Percentiles rank a stretch among this genome's conserved stretches.
Conservation (phyloP, 1,140 invertebrate species). For the Myzus persicae region DNA sequence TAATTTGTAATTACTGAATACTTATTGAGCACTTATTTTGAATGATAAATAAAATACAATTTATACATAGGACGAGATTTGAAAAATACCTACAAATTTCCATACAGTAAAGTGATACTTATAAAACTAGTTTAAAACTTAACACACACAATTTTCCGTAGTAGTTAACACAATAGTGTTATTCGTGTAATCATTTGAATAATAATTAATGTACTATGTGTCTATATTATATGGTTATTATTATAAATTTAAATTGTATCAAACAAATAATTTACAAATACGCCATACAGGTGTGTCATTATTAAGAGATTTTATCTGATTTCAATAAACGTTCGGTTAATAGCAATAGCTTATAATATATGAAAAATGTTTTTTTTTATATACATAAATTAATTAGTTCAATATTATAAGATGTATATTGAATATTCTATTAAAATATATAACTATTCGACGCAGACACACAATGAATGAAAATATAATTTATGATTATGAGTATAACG, state of each 20-base stretch:
- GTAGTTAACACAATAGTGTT: background rate
- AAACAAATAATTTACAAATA: background rate
- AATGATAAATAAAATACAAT: background rate
- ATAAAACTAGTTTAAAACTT: background rate
- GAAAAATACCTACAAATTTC: too few relatives aligned
- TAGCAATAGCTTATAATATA: background rate
- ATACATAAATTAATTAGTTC: too few relatives aligned
- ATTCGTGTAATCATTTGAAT: background rate
- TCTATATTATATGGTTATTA: background rate
- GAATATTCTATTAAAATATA: too few relatives aligned
- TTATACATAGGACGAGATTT: too few relatives aligned
- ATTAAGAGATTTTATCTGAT: background rate
- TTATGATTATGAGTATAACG: background rate
- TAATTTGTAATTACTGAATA: background rate
- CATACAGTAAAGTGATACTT: background rate
- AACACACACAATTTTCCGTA: background rate
- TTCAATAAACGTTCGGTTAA: too few relatives aligned
- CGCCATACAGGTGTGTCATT: background rate
- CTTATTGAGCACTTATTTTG: background rate
- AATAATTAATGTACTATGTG: background rate
- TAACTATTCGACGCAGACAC: background rate
- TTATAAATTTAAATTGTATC: background rate
- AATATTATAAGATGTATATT: too few relatives aligned
- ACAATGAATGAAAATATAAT: background rate
- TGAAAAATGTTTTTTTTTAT: too few relatives aligned